Base-by-base conservation (phyloP, 2,888 invertebrate genomes). In the Podabrus alpinus region DNA sequence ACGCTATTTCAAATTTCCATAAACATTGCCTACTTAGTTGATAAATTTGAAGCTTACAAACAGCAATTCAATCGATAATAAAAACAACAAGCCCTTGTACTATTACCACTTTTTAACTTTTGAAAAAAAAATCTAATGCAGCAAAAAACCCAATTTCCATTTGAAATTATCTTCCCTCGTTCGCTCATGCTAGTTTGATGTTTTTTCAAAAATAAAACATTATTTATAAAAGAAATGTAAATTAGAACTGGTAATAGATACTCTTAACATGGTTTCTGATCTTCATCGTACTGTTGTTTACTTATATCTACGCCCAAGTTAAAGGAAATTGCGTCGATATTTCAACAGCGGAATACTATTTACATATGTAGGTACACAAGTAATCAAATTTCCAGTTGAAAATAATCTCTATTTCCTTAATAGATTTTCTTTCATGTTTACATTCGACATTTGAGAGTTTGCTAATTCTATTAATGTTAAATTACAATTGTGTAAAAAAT, bases 361-460 rank as follows among this genome's bases (percentile, higher is more conserved):
- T 82, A 82, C 80, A 81, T 81, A 79, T 79, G 74, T 29, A 29
- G 29, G 29, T 79, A 79, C 81, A 82, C 82, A 83, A 83, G 83
- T 83, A 83, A 83, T 81, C 81, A 83, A 83, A 83, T 82, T 83
- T 83, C 80, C 80, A 81, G 80, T 78, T 76, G 77, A 73, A 78
- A 79, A 78, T 81, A 82, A 83, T 82, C 82, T 82, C 81, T 81
- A 79, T 74, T 70, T 45, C 45, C 2, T 45, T 45, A 45, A 45
- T 45, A 45, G 45, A 45, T n/a, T 45, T 45, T 45, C 7, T 45
- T 24, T 45, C 9, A 45, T 45, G n/a, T 45, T 45, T 45, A 45
- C 45, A n/a, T 45, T 45, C 1, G n/a, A 45, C 45, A n/a, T n/a
- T 45, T 45, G 4, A 45, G n/a, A 45, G n/a, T 9, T n/a, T 7